These are phyloP conservation scores for Busseola fusca DNA, from an alignment of 2,888 invertebrate species.

Conservation along the genomic window DNA sequence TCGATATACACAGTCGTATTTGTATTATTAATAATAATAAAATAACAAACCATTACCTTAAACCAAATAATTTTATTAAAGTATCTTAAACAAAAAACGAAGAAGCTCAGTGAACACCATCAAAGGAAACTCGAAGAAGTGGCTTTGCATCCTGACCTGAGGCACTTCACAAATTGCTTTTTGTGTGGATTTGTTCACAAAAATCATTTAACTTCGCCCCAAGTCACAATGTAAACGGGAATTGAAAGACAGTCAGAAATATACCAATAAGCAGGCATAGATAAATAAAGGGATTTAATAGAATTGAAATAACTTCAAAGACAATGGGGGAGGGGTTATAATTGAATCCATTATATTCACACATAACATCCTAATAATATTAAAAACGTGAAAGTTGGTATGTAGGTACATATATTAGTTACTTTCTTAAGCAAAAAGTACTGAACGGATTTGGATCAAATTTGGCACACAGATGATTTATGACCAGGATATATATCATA, in stretches of 20 bases:
- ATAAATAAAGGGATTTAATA: conserved; percentile 37
- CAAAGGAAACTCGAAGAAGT: conserved; percentile 47
- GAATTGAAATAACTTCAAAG: conserved; percentile 46
- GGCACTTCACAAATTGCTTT: conserved; percentile 61
- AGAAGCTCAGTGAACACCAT: conserved; percentile 38
- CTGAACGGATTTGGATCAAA: no score
- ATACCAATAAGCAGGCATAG: conserved; percentile 42
- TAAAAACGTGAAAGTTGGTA: no score
- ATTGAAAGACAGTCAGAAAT: conserved; percentile 50
- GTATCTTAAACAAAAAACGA: conserved; percentile 26
- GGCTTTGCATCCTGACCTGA: conserved; percentile 55
- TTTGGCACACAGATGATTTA: no score
- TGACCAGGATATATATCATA: no score
- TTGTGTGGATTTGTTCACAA: conserved; percentile 57
- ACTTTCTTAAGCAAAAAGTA: no score
- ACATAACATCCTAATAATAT: no score
- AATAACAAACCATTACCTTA: conserved; percentile 15
- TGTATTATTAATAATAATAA: not conserved
- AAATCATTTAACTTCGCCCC: conserved; percentile 61
- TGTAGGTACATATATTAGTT: no score
- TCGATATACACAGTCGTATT: not conserved
- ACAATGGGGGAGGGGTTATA: conserved; percentile 7
- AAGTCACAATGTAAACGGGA: conserved; percentile 52
- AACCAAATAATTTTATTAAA: no score
- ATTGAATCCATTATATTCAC: conserved; percentile 31